A percentile compares a stretch with the other conserved stretches of the same genome.
Evolutionary conservation across 2,113 vertebrate genomes (phyloP).

Genomic region (Paramisgurnus dabryanus): DNA sequence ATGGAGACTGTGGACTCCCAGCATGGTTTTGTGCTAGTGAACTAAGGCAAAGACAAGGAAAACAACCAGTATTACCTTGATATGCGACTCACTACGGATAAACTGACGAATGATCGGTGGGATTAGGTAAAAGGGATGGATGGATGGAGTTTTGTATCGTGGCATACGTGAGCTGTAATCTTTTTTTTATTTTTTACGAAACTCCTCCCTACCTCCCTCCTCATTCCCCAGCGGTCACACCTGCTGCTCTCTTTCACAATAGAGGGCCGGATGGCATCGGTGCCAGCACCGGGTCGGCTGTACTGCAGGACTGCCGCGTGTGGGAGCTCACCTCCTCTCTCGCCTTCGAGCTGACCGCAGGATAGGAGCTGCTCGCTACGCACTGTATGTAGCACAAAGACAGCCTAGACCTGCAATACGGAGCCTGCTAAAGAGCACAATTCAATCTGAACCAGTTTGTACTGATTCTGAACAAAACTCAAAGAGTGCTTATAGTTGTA

Average conservation of each 20-base stretch:
- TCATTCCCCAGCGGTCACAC: slow-evolving; percentile 58
- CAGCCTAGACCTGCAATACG: slow-evolving; percentile 27
- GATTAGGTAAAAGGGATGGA: slow-evolving; percentile 57
- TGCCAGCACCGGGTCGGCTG: not conserved
- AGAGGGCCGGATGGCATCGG: slow-evolving; percentile 13
- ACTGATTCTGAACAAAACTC: slow-evolving; percentile 57
- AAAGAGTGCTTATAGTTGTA: slow-evolving; percentile 57
- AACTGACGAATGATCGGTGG: slow-evolving; percentile 20
- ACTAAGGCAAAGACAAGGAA: slow-evolving; percentile 66
- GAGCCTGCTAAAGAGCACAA: slow-evolving; percentile 68
- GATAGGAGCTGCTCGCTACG: slow-evolving; percentile 34
- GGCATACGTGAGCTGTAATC: slow-evolving; percentile 56
- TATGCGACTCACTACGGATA: slow-evolving; percentile 50
- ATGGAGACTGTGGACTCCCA: slow-evolving; percentile 97
- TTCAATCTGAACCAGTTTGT: slow-evolving; percentile 60
- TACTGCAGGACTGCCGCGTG: not conserved
- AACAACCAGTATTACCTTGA: slow-evolving; percentile 66
- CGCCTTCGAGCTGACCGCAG: slow-evolving; percentile 12
- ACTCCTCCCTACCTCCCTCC: slow-evolving; percentile 67
- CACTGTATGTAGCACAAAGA: slow-evolving; percentile 34
- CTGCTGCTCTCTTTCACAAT: slow-evolving; percentile 46
- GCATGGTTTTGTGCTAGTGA: slow-evolving; percentile 94
- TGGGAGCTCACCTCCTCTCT: slow-evolving; percentile 9
- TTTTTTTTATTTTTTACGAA: slow-evolving; percentile 49
- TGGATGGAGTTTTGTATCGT: slow-evolving; percentile 61